Percentiles rank a stretch among this genome's conserved stretches.
These are phyloP conservation scores for Carpatolechia fugitivella DNA, from an alignment of 2,888 invertebrate genomes.

Conservation along the genomic window DNA sequence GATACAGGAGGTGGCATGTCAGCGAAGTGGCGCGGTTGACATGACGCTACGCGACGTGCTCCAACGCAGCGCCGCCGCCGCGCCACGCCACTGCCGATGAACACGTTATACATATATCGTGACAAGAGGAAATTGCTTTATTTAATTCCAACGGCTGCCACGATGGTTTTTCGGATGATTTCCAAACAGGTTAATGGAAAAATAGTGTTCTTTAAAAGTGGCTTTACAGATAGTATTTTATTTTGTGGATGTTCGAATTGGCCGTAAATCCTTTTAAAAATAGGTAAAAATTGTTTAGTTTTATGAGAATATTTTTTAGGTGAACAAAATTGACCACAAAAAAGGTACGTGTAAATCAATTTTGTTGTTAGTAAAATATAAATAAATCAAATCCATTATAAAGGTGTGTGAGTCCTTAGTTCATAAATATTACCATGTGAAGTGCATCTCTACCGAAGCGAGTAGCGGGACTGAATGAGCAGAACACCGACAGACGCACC, in stretches of 20 bases:
- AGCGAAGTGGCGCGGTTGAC: constrained; percentile 17
- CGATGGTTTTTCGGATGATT: constrained; percentile 25
- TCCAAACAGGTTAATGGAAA: constrained; percentile 20
- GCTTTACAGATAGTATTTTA: constrained; percentile 1
- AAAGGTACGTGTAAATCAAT: no score
- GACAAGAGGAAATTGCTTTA: constrained; percentile 67
- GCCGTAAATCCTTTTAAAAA: neutral
- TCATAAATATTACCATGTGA: constrained; percentile 15
- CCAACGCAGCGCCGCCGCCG: constrained; percentile 18
- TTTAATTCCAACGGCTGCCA: constrained; percentile 52
- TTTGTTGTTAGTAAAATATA: no score
- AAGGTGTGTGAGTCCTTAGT: neutral
- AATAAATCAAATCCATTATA: neutral
- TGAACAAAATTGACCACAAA: neutral
- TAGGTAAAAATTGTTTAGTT: neutral
- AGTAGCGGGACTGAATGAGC: constrained; percentile 31
- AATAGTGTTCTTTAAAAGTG: constrained; percentile 14
- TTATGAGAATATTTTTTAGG: neutral
- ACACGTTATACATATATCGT: constrained; percentile 50
- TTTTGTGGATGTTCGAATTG: neutral
- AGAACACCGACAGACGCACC: constrained; percentile 34
- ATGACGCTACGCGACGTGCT: constrained; percentile 4
- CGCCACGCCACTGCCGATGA: constrained; percentile 44
- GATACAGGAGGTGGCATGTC: constrained; percentile 17
- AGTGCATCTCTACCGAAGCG: constrained; percentile 36